Base-by-base conservation (phyloP, 2,888 invertebrate species). In the Acronicta alni region DNA sequence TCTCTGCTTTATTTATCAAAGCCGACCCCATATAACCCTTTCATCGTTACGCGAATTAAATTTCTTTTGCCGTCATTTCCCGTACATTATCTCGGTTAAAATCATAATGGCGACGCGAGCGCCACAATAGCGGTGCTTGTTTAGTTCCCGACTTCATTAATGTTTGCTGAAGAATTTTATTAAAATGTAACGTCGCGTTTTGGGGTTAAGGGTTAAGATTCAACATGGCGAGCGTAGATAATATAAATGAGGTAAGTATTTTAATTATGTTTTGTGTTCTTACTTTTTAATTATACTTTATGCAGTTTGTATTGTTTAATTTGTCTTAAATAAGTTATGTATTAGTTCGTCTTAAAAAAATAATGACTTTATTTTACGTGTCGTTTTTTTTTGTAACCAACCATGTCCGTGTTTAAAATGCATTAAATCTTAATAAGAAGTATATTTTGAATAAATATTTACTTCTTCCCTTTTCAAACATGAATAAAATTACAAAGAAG, bases 41-140 rank as follows among this genome's bases (percentile, higher is more conserved):
- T 93, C 93, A 91, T 90, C 91, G 93, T 88, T 92, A 89, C 89
- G 91, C 89, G 93, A 93, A 93, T 94, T 93, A 93, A 93, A 94
- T 93, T 93, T 94, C 93, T 93, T 93, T 93, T 93, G 86, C 91
- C 92, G 93, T 94, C 93, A 94, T 93, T 94, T 94, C 94, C 94
- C 93, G 92, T 93, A 84, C 92, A 93, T 94, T 93, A 93, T 93
- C 93, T 90, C 89, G 92, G 92, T 88, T 92, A 90, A 89, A 92
- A 93, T 92, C 92, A 93, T 93, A 93, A 93, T 93, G 92, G 92
- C 77, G 77, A 81, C 84, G 83, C 83, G 80, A 73, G 81, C 75
- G 82, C 80, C 72, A 92, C 93, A 93, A 93, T 91, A 88, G 85
- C 81, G 75, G 82, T 83, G 86, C 84, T 83, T 90, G 91, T 89